Conservation (phyloP, 2,113 vertebrate species). For the Sus scrofa region DNA sequence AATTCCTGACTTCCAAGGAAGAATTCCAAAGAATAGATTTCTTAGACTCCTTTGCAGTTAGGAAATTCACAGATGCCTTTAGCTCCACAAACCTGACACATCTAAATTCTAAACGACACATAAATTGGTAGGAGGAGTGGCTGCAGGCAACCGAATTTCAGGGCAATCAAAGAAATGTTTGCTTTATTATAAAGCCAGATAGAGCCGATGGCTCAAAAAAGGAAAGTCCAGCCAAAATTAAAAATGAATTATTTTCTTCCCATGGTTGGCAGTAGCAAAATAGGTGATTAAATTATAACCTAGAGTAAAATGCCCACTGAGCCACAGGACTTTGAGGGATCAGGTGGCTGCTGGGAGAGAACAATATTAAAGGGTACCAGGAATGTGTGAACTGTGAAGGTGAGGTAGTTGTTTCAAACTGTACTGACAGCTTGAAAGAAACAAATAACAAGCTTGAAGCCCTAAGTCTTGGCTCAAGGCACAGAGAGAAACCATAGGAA, state of each 20-base stretch:
- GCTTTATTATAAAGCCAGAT: not conserved
- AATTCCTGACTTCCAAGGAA: not conserved
- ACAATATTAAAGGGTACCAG: not conserved
- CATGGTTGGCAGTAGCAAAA: not conserved
- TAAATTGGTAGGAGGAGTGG: not conserved
- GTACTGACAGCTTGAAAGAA: not conserved
- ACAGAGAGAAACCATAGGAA: not conserved
- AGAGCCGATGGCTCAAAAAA: not conserved
- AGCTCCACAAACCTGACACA: rapidly evolving
- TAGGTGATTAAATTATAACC: not conserved
- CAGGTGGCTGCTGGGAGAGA: not conserved
- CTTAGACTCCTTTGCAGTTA: not conserved
- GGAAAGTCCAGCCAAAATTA: not conserved
- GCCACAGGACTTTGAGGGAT: not conserved
- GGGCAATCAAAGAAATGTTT: not conserved
- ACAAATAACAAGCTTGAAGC: not conserved
- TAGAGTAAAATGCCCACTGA: not conserved
- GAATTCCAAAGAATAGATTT: not conserved
- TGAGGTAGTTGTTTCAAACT: not conserved
- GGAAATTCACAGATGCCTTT: not conserved
- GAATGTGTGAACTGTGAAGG: not conserved
- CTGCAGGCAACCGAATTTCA: not conserved
- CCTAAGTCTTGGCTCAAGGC: not conserved
- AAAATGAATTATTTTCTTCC: slow-evolving; percentile 21
- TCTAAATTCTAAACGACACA: not conserved